phyloP scores from a whole-genome alignment of 2,888 invertebrate genomes.

The Netelia fuscicornis region DNA sequence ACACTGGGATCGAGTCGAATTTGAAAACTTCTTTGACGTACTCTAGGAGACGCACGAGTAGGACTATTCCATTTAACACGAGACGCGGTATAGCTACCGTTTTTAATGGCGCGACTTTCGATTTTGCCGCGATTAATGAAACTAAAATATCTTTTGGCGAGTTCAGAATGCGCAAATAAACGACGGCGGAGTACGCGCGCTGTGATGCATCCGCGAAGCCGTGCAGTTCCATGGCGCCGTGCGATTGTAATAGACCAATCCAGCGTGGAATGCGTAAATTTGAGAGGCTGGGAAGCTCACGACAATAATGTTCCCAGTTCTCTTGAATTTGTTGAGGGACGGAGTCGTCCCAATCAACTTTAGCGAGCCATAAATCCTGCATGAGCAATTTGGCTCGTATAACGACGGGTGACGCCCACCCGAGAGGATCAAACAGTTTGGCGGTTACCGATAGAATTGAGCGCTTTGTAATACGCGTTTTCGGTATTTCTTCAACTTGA shows the following conservation, averaged over 20 bases:
- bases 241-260: not conserved
- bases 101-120: slow-evolving; percentile 18
- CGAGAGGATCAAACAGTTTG: slow-evolving; percentile 42
- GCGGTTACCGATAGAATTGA: slow-evolving; percentile 25
- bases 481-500: not conserved
- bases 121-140: not conserved
- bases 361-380: slow-evolving; percentile 26
- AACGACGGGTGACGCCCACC: slow-evolving; percentile 11
- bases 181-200: slow-evolving; percentile 9
- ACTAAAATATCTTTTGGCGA: not conserved
- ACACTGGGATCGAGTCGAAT: not conserved
- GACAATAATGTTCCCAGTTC: slow-evolving; percentile 15
- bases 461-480: slow-evolving; percentile 1
- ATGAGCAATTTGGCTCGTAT: slow-evolving; percentile 18
- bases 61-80: not conserved
- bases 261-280: slow-evolving; percentile 19
- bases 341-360: slow-evolving; percentile 30
- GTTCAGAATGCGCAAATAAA: slow-evolving; percentile 1
- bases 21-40: slow-evolving; percentile 10
- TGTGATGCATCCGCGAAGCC: slow-evolving; percentile 29
- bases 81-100: slow-evolving; percentile 20
- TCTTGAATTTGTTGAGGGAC: not conserved
- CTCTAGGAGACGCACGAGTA: slow-evolving; percentile 38
- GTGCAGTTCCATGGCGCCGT: not conserved
- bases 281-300: not conserved